Evolutionary conservation across 2,113 vertebrate species (phyloP).

Genomic region (Onychostoma macrolepis): DNA sequence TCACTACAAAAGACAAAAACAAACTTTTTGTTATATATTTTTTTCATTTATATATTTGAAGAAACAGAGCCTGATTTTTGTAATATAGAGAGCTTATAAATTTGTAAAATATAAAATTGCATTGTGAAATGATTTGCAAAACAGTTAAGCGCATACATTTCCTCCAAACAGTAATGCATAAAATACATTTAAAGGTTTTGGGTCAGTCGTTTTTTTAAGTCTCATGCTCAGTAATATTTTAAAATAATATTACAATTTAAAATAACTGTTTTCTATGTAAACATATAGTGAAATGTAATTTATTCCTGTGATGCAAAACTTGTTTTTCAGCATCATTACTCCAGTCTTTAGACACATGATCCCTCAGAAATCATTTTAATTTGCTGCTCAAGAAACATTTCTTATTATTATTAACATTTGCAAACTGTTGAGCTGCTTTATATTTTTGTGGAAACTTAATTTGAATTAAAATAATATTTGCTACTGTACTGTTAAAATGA

Average conservation of each 20-base stretch:
- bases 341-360: not conserved
- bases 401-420: not conserved
- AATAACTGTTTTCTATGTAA: not conserved
- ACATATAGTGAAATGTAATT: not conserved
- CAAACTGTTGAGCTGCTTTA: not conserved
- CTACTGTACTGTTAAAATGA: not conserved
- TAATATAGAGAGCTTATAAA: not conserved
- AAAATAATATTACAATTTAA: not conserved
- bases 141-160: not conserved
- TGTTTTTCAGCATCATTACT: not conserved
- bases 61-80: not conserved
- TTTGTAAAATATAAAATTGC: not conserved
- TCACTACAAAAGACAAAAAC: not conserved
- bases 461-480: not conserved
- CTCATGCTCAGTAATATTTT: not conserved
- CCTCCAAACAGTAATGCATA: too few species aligned
- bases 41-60: not conserved
- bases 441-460: not conserved
- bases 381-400: not conserved
- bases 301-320: not conserved
- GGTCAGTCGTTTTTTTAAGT: not conserved
- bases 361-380: not conserved
- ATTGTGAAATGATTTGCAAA: not conserved
- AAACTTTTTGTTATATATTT: too few species aligned
- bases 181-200: not conserved